Evolutionary conservation across 2,888 invertebrate genomes (phyloP), one percentile per base, ranked within the genome.

Genomic region (Hyposoter didymator): DNA sequence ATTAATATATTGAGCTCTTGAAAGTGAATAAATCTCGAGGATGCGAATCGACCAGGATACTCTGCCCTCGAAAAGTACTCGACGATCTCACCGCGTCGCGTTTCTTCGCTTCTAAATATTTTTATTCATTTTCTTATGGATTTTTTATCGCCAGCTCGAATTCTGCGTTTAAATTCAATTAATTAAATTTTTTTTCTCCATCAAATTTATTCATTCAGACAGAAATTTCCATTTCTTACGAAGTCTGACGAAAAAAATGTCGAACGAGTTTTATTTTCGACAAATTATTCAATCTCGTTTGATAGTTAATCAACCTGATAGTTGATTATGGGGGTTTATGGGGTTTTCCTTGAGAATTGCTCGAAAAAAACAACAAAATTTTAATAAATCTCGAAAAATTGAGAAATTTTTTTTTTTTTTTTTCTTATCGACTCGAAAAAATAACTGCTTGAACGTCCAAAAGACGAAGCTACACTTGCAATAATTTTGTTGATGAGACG

Each of bases 11-110:
- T 6, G 28, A 59, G 28, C 59, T 59, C 59, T 59, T 59, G 59
- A 59, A 59, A 59, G 14, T 59, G 28, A 59, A 59, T 59, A 28
- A n/a, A 28, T n/a, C 28, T 59, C 28, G 59, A 59, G 59, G 59
- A 59, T 59, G 14, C 59, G 59, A 59, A 28, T 59, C 28, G 12
- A 59, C 59, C 28, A 14, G 28, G 28, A 28, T 14, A 59, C 59
- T 5, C 59, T 28, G 28, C 59, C 59, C 59, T 59, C 59, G 14
- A 59, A 28, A 59, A 6, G 59, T 59, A 59, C 59, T 28, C 59
- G 14, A 59, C 59, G 59, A 59, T 28, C 22, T 28, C 14, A 59
- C 14, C 6, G 28, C 59, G 28, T 28, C 14, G 28, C 28, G 28
- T 59, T 59, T 28, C 28, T 59, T 28, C 59, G 28, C 4, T 59